Conservation (phyloP, 2,113 vertebrate genomes). For the Lophochroa leadbeateri region DNA sequence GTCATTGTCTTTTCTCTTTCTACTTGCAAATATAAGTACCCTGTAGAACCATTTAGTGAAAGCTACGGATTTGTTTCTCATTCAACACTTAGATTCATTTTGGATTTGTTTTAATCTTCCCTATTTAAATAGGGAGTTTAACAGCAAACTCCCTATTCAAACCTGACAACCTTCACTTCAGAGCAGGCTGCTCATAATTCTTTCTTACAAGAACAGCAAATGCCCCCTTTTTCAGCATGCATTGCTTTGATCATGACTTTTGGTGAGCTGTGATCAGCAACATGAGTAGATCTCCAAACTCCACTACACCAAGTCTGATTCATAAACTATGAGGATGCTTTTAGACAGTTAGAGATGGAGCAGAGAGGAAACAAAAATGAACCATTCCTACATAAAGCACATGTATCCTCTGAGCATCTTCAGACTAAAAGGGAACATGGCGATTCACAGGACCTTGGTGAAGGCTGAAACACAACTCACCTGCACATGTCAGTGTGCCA, state of each 20-base stretch:
- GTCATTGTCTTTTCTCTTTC: not conserved
- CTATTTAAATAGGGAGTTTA: not conserved
- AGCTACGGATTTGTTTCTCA: not conserved
- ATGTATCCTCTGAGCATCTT: not conserved
- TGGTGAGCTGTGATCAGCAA: not conserved
- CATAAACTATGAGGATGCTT: not conserved
- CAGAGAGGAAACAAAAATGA: not conserved
- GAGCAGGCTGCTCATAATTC: not conserved
- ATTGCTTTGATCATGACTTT: not conserved
- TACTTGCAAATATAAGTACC: not conserved
- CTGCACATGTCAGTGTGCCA: not conserved
- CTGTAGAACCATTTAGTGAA: not conserved
- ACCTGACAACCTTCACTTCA: not conserved
- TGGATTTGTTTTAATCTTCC: not conserved
- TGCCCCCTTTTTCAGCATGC: not conserved
- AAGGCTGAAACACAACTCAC: not conserved
- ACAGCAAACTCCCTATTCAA: not conserved
- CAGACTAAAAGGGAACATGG: not conserved
- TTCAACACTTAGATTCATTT: not conserved
- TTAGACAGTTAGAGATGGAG: not conserved
- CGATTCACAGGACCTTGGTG: not conserved
- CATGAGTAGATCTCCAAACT: not conserved
- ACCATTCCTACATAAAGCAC: not conserved
- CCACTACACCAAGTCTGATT: not conserved
- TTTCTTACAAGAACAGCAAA: not conserved